Evolutionary conservation across 92 coral and sea anemone species (phyloP), one percentile per base, ranked within the genome.

Genomic region (Umimayanthus chanpuru): DNA sequence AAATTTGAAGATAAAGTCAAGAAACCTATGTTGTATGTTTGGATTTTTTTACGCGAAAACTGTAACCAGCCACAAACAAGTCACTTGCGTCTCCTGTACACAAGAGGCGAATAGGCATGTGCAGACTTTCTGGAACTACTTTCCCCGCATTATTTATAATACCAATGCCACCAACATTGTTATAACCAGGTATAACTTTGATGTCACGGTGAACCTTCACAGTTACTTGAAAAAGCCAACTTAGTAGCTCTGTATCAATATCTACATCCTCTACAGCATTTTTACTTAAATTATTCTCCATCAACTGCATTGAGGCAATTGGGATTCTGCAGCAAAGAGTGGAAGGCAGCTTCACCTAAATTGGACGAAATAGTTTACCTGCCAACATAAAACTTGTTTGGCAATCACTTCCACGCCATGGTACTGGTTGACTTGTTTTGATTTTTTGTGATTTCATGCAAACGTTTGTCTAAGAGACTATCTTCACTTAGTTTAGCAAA

Each of bases 151-250:
- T 92, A 32, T 72, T 64, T 40, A 49, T n/a, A n/a, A n/a, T 72
- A 25, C 56, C 49, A 30, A 91, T 88, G 30, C 68, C 80, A 15
- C 93, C 87, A 73, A 91, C n/a, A 67, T 55, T 50, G 23, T 39
- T 71, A 88, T 85, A 90, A 7, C 70, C 89, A 29, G 90, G 90
- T 55, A 88, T 1, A 43, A 36, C 73, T 18, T 91, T 91, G 61
- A 88, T 77, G 74, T 91, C 91, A 81, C 55, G 80, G 30, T 88
- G 89, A 14, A 92, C 89, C 41, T 92, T 92, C 6, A 92, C 88
- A 23, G 89, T 82, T 40, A 92, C 90, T 8, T 92, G 88, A 77
- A 40, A 93, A 41, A 93, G 82, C 92, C 94, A 93, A 78, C 92
- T 86, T 81, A 91, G 78, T 89, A 93, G 77, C 81, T 93, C 93